phyloP scores from a whole-genome alignment of 2,888 invertebrate genomes.

The Lepidochitona cinerea region DNA sequence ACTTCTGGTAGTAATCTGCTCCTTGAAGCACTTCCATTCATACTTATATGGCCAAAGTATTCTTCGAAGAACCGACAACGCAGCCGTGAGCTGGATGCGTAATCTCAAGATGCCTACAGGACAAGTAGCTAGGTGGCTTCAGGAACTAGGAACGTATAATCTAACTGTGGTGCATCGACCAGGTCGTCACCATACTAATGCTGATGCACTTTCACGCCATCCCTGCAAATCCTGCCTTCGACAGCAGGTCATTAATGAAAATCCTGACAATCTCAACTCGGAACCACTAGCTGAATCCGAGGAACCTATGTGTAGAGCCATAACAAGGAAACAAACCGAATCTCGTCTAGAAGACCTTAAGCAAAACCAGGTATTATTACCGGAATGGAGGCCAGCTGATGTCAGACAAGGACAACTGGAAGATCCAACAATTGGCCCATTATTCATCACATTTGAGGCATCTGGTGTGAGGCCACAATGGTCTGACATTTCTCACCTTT shows the following conservation, averaged over 20 bases:
- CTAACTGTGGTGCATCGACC: background rate
- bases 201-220: background rate
- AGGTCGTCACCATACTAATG: background rate
- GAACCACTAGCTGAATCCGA: no score
- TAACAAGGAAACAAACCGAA: no score
- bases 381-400: no score
- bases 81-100: background rate
- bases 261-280: no score
- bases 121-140: background rate
- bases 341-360: no score
- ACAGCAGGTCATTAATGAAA: background rate
- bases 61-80: constrained; percentile 7
- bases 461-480: background rate
- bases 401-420: background rate
- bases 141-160: background rate
- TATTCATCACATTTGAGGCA: background rate
- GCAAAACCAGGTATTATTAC: no score
- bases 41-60: constrained; percentile 4
- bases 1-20: constrained; percentile 1
- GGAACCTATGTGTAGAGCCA: no score
- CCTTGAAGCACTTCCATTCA: constrained; percentile 8
- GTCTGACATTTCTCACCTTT: background rate
- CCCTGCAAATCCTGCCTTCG: background rate
- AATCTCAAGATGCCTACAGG: background rate
- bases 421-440: background rate